Evolutionary conservation across 2,888 invertebrate species (phyloP), one percentile per base, ranked within the genome.

Genomic region (Patella depressa): DNA sequence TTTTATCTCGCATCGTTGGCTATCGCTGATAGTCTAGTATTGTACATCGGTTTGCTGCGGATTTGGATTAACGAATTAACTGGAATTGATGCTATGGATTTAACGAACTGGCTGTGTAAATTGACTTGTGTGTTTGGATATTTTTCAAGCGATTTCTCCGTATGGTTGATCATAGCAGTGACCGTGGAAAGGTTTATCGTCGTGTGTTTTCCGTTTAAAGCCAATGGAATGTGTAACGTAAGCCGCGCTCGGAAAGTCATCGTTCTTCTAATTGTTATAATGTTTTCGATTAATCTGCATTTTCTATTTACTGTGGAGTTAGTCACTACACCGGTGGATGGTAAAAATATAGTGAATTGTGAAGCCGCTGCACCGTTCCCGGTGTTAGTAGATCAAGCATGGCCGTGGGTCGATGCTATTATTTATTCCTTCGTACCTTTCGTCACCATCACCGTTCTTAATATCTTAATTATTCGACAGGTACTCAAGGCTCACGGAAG

Each of bases 371-470:
- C 69, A 4, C 34, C 75, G 5, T 82, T 82, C 76, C 73, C 78
- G 19, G 74, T 79, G 12, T 79, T 89, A 12, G 82, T 89, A 2
- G 82, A 83, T 17, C 83, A 81, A 9, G 82, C 89, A 9, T 90
- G 89, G 90, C 89, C 90, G 3, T 90, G 89, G 89, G 85, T 91
- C n/a, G 90, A 91, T 78, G 85, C 88, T n/a, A 75, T 86, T 24
- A 78, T 91, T 24, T 91, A 91, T 81, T 89, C 88, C 12, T 84
- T 90, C 34, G 79, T 87, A 9, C 90, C 90, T 2, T 88, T 89
- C 70, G 78, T 88, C 14, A 79, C 85, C 34, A 89, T 91, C 65
- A 78, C 85, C 17, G 80, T 87, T 4, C 85, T 90, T 34, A 91
- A 91, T 79, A 80, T 82, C 15, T 80, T 90, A 19, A 91, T 91